Evolutionary conservation across 1,140 invertebrate species (phyloP).

Genomic region (Aphelinus atriplicis): DNA sequence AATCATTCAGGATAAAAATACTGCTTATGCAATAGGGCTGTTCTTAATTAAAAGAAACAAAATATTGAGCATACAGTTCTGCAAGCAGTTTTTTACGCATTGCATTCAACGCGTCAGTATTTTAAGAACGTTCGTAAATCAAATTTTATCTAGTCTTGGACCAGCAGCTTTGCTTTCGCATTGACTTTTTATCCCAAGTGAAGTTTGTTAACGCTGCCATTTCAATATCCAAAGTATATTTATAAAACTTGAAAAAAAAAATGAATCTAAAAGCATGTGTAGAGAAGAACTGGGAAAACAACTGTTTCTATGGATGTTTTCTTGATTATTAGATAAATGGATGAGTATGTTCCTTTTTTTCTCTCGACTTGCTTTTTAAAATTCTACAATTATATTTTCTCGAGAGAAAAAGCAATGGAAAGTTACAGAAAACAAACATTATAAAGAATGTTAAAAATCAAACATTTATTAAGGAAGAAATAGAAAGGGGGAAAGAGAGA

Average conservation of each 20-base stretch:
- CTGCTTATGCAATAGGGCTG: conserved; percentile 31
- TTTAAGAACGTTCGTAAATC: conserved; percentile 40
- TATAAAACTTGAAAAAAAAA: conserved; percentile 43
- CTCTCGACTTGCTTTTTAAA: conserved; percentile 28
- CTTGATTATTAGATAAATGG: conserved; percentile 25
- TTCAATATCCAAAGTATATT: conserved; percentile 50
- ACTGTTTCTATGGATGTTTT: conserved; percentile 21
- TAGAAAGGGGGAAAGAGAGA: conserved; percentile 36
- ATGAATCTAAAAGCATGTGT: conserved; percentile 25
- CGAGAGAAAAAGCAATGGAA: conserved; percentile 37
- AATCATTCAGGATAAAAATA: conserved; percentile 37
- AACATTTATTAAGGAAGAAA: conserved; percentile 51
- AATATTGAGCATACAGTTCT: conserved; percentile 21
- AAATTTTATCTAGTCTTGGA: conserved; percentile 45
- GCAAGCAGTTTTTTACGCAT: conserved; percentile 38
- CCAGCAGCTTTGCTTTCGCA: conserved; percentile 41
- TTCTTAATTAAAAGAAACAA: conserved; percentile 21
- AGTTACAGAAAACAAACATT: conserved; percentile 43
- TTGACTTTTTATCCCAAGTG: conserved; percentile 39
- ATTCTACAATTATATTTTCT: conserved; percentile 27
- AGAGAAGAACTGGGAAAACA: conserved; percentile 30
- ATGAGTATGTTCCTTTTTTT: conserved; percentile 39
- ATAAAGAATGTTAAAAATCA: conserved; percentile 53
- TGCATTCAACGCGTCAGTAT: conserved; percentile 36
- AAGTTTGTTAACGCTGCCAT: conserved; percentile 39